These are phyloP conservation scores for Macrobrachium nipponense DNA, from an alignment of 1,140 invertebrate species.

Conservation along the genomic window DNA sequence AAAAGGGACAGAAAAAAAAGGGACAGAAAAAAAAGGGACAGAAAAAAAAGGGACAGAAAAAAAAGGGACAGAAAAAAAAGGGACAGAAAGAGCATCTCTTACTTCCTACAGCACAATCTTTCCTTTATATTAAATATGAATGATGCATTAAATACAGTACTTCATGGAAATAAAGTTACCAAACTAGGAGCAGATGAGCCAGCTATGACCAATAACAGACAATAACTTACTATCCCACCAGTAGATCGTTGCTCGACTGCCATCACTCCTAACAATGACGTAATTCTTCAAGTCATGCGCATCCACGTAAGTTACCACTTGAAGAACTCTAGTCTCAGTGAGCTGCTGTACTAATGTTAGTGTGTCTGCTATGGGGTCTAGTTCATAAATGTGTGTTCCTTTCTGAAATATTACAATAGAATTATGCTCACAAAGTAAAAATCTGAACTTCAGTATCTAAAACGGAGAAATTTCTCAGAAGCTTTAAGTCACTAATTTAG, in stretches of 20 bases:
- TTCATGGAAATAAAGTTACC: neutral
- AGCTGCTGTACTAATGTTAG: constrained; percentile 6
- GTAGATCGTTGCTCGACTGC: neutral
- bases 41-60: too few relatives aligned
- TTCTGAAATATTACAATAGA: neutral
- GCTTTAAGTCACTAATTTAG: too few relatives aligned
- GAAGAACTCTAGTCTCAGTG: neutral
- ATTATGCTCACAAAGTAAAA: too few relatives aligned
- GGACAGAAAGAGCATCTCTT: too few relatives aligned
- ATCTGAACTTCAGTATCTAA: too few relatives aligned
- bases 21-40: too few relatives aligned
- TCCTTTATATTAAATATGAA: too few relatives aligned
- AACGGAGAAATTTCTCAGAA: too few relatives aligned
- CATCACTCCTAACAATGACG: neutral
- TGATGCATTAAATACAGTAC: neutral
- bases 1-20: too few relatives aligned
- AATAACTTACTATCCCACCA: constrained; percentile 30
- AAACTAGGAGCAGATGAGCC: neutral
- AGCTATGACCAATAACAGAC: neutral
- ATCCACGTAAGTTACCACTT: constrained; percentile 1
- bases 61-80: too few relatives aligned
- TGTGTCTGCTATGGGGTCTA: neutral
- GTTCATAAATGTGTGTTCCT: constrained; percentile 1
- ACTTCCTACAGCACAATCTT: too few relatives aligned
- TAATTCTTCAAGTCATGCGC: constrained; percentile 13